A percentile compares a stretch with the other conserved stretches of the same genome.
Evolutionary conservation across 2,888 invertebrate species (phyloP).

Genomic region (Endomychus coccineus): DNA sequence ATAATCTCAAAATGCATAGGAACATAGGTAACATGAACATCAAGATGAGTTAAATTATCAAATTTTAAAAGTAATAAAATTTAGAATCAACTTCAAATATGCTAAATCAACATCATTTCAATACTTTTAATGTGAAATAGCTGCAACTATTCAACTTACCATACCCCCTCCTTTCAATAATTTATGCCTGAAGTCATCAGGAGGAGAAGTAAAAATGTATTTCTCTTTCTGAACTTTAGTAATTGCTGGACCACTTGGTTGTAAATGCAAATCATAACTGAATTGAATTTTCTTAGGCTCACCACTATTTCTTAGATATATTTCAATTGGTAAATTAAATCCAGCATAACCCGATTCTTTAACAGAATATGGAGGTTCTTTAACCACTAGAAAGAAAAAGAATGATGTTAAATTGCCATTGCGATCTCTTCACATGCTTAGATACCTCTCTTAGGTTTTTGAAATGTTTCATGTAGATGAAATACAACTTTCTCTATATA

Average conservation of each 20-base stretch:
- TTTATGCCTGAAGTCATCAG: constrained; percentile 83
- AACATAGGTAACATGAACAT: no score
- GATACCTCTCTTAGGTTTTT: constrained; percentile 85
- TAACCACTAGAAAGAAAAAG: constrained; percentile 61
- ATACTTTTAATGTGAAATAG: no score
- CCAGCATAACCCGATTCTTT: constrained; percentile 96
- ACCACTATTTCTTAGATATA: constrained; percentile 81
- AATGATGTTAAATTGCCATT: not conserved
- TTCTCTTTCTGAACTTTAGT: constrained; percentile 70
- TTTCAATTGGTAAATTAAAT: constrained; percentile 82
- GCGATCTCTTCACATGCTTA: constrained; percentile 18
- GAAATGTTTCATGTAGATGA: constrained; percentile 84
- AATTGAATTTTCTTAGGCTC: constrained; percentile 81
- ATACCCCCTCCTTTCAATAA: constrained; percentile 80
- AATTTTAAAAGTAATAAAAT: not conserved
- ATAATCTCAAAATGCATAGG: no score
- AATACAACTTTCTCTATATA: constrained; percentile 93
- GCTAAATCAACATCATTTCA: constrained; percentile 9
- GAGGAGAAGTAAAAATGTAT: constrained; percentile 75
- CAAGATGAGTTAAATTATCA: no score
- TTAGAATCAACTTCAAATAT: constrained; percentile 2
- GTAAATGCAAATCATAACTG: constrained; percentile 79
- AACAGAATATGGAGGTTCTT: constrained; percentile 84
- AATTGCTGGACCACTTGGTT: constrained; percentile 65
- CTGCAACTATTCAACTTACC: constrained; percentile 32